These are phyloP conservation scores for Prinia subflava DNA, from an alignment of 2,113 vertebrate species.

Conservation along the genomic window DNA sequence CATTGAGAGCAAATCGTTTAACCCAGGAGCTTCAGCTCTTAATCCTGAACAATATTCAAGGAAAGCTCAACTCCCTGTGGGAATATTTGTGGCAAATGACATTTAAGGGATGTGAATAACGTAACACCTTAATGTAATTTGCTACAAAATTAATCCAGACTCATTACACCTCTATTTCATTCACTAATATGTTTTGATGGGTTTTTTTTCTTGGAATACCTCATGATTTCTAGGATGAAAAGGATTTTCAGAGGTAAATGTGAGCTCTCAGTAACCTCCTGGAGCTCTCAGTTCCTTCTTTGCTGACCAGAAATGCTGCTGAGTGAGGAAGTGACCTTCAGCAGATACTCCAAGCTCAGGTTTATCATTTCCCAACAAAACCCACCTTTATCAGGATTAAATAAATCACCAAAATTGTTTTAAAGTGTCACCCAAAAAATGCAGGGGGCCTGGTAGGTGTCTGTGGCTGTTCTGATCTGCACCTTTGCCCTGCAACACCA, in stretches of 20 bases:
- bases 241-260: neutral
- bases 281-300: neutral
- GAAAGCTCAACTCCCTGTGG: neutral
- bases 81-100: neutral
- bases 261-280: neutral
- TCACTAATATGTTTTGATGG: neutral
- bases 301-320: neutral
- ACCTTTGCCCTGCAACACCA: neutral
- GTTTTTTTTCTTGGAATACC: neutral
- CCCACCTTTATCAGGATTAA: neutral
- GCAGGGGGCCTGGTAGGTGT: neutral
- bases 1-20: conserved; percentile 19
- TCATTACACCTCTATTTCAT: neutral
- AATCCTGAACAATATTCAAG: neutral
- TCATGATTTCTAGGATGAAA: neutral
- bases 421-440: neutral
- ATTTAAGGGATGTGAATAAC: neutral
- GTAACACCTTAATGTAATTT: neutral
- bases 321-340: neutral
- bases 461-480: too few relatives aligned
- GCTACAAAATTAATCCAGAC: neutral
- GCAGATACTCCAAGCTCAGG: neutral
- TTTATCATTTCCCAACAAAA: neutral
- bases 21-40: neutral
- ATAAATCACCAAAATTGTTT: neutral